These are phyloP conservation scores for Coreoperca whiteheadi DNA, from an alignment of 2,113 vertebrate genomes.

Conservation along the genomic window DNA sequence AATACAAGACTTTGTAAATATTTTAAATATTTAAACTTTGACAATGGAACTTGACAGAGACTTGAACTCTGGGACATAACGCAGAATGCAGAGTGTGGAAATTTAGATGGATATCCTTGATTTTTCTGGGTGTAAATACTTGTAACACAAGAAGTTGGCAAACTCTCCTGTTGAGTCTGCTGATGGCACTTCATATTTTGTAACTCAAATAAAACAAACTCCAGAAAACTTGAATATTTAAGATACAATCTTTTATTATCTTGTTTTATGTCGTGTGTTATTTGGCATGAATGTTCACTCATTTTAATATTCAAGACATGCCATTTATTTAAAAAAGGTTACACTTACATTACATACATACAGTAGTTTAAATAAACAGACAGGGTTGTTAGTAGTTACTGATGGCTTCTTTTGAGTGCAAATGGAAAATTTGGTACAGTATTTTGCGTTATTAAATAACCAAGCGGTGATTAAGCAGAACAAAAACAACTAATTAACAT, in stretches of 20 bases:
- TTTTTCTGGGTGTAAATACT: constrained; percentile 84
- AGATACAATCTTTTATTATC: constrained; percentile 57
- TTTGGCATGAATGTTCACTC: background rate
- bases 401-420: background rate
- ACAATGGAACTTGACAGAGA: constrained; percentile 69
- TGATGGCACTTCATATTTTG: constrained; percentile 87
- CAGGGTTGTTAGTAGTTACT: background rate
- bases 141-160: constrained; percentile 82
- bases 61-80: constrained; percentile 71
- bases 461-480: background rate
- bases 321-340: background rate
- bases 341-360: background rate
- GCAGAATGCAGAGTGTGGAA: constrained; percentile 60
- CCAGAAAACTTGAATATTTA: constrained; percentile 76
- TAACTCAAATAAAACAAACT: constrained; percentile 86
- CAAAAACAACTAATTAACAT: background rate
- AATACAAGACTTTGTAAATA: constrained; percentile 93
- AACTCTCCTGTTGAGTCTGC: constrained; percentile 78
- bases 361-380: background rate
- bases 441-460: background rate
- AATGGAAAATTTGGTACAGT: background rate
- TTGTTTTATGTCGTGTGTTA: constrained; percentile 6
- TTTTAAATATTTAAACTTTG: constrained; percentile 94
- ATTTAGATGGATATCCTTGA: constrained; percentile 73
- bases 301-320: background rate